Evolutionary conservation across 2,888 invertebrate genomes (phyloP).

Genomic region (Brassicogethes aeneus): DNA sequence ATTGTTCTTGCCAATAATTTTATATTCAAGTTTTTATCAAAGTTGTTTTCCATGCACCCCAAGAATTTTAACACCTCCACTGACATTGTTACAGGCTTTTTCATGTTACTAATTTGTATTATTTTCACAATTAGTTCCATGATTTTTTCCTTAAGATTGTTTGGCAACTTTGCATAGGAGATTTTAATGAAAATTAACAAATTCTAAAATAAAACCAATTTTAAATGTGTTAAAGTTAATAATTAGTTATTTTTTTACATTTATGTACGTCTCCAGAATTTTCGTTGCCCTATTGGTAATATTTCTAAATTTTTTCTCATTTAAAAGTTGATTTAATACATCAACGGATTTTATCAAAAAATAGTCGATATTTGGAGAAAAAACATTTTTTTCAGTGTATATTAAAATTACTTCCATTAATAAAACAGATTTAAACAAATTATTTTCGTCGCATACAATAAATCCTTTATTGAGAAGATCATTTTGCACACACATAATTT

Average conservation of each 20-base stretch:
- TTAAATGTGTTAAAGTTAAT: background rate
- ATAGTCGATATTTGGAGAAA: too few species aligned
- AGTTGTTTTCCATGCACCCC: slow-evolving; percentile 10
- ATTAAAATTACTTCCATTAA: too few species aligned
- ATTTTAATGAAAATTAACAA: background rate
- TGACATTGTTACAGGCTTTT: slow-evolving; percentile 21
- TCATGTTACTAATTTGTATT: slow-evolving; percentile 26
- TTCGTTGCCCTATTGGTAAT: slow-evolving; percentile 15
- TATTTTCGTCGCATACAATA: too few species aligned
- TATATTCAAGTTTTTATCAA: slow-evolving; percentile 17
- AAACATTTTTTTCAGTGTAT: too few species aligned
- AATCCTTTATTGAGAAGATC: too few species aligned
- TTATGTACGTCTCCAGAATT: slow-evolving; percentile 23
- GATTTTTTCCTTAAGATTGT: slow-evolving; percentile 13
- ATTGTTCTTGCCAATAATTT: slow-evolving; percentile 18
- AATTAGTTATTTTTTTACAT: slow-evolving; percentile 20
- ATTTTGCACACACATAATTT: too few species aligned
- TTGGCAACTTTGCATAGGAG: background rate
- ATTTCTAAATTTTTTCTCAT: slow-evolving; percentile 1
- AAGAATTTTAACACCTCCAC: slow-evolving; percentile 17
- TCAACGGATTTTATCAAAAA: too few species aligned
- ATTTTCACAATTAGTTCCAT: slow-evolving; percentile 16
- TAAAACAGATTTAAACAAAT: too few species aligned
- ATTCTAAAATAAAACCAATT: background rate
- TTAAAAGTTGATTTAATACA: too few species aligned